A percentile compares a stretch with the other conserved stretches of the same genome.
Evolutionary conservation across 2,888 invertebrate species (phyloP).

Genomic region (Gibbula magus): DNA sequence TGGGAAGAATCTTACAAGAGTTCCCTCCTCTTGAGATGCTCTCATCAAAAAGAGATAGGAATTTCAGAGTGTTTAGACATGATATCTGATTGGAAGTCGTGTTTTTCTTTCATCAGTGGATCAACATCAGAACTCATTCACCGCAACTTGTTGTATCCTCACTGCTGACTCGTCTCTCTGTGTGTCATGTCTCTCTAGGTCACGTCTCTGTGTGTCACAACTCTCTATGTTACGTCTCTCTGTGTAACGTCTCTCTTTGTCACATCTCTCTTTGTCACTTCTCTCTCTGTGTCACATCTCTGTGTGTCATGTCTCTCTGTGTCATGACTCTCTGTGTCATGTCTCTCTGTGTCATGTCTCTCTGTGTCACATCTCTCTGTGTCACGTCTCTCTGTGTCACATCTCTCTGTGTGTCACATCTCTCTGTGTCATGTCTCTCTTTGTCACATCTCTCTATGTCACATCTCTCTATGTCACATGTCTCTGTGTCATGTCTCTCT

Average conservation of each 20-base stretch:
- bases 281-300: neutral
- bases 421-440: too few relatives aligned
- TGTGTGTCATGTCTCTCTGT: too few relatives aligned
- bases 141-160: neutral
- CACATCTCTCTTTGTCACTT: neutral
- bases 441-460: too few relatives aligned
- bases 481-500: too few relatives aligned
- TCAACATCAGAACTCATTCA: neutral
- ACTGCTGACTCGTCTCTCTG: neutral
- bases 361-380: too few relatives aligned
- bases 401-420: too few relatives aligned
- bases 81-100: neutral
- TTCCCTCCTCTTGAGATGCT: neutral
- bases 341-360: too few relatives aligned
- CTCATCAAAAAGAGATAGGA: conserved; percentile 2
- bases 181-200: neutral
- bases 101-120: conserved; percentile 11
- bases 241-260: neutral
- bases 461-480: too few relatives aligned
- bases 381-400: too few relatives aligned
- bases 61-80: conserved; percentile 8
- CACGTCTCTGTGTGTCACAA: too few relatives aligned
- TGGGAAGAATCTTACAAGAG: neutral
- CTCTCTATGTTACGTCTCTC: neutral
- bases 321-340: too few relatives aligned